Evolutionary conservation across 2,797 vertebrate species (phyloP), one percentile per base, ranked within the genome.

Genomic region (Sparidentex hasta): DNA sequence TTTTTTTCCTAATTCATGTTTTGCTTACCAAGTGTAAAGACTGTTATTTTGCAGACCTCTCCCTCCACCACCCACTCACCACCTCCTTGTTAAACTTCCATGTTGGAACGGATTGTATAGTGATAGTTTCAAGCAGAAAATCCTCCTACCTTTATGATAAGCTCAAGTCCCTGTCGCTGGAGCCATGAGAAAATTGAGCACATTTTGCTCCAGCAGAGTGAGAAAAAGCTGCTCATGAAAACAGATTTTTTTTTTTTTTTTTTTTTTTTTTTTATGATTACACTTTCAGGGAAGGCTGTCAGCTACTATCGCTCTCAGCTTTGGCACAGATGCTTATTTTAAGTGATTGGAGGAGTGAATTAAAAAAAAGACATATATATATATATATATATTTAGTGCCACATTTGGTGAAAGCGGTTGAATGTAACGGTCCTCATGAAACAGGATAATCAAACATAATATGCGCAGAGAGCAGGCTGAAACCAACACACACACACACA

Each of bases 221-320:
- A 88, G 71, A 52, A 85, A 88, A 87, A 83, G 82, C 82, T 86
- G 80, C 80, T 82, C 84, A 33, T 82, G 69, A 87, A 87, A 89
- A 91, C 78, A 78, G 46, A 63, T 71, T 80, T 89, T 84, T 33
- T 33, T 27, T 27, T n/a, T n/a, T n/a, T n/a, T n/a, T n/a, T n/a
- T 89, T 84, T 33, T 33, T 27, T 71, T 80, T 89, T 84, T 33
- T 33, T 27, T 27, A 85, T 84, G 79, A 88, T 90, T 82, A 80
- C 74, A 79, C 65, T 86, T 82, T 81, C n/a, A 57, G 84, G 85
- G 87, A 91, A 86, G 81, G 68, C 78, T 89, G 91, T 88, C 90
- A 93, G 68, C 77, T 59, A 63, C 84, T 76, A 86, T 87, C 80
- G 74, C 75, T 71, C 66, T 70, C 74, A 80, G 82, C 76, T 81